These are phyloP conservation scores for Atta colombica DNA, from an alignment of 1,140 invertebrate genomes.

Conservation along the genomic window DNA sequence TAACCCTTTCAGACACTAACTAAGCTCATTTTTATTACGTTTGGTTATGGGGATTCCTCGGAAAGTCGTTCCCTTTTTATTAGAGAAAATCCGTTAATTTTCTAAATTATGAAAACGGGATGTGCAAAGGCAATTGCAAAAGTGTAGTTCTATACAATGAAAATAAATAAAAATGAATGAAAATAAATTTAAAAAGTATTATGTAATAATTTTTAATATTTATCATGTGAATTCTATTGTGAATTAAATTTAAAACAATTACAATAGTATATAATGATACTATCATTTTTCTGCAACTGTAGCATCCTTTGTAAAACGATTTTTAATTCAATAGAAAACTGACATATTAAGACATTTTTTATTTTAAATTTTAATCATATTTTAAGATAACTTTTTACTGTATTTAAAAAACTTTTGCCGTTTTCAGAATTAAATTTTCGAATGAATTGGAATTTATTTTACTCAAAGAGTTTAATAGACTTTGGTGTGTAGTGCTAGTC, in stretches of 20 bases:
- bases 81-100: background rate
- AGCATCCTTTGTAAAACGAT: background rate
- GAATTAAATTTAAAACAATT: background rate
- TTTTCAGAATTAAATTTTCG: conserved; percentile 10
- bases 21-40: conserved; percentile 62
- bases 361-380: background rate
- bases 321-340: background rate
- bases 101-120: conserved; percentile 35
- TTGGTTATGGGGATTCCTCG: background rate
- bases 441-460: conserved; percentile 25
- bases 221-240: background rate
- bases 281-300: background rate
- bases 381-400: background rate
- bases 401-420: conserved; percentile 1
- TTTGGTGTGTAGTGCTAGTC: background rate
- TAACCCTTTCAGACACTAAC: conserved; percentile 25
- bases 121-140: background rate
- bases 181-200: background rate
- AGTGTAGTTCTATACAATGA: background rate
- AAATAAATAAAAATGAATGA: conserved; percentile 25
- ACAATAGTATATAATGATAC: background rate
- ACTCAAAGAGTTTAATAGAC: conserved; percentile 7
- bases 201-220: background rate
- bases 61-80: conserved; percentile 24
- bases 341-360: conserved; percentile 1